Evolutionary conservation across 1,140 invertebrate species (phyloP), one percentile per base, ranked within the genome.

Genomic region (Sitobion miscanthi): DNA sequence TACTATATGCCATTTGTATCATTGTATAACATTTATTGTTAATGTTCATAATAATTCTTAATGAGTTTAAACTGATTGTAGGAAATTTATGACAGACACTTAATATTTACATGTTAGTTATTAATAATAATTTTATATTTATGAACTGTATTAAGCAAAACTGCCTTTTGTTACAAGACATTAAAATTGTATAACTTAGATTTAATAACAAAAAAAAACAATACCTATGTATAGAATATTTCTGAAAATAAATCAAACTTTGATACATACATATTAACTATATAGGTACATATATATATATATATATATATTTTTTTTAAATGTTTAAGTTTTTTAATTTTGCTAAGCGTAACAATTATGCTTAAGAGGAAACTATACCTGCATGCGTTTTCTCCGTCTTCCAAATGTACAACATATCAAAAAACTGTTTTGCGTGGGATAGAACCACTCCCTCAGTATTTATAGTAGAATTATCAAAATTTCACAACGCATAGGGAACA

Each of bases 181-280:
- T 57, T 54, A 11, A 52, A 38, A 8, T 89, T 89, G 38, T 89
- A 35, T 57, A 89, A 89, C 54, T 7, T 54, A 89, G 8, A 52
- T 35, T 21, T 17, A 35, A 35, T 23, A 86, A 25, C 30, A 14
- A 30, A 86, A 45, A 1, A 35, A n/a, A 88, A 49, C 1, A 54
- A 20, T 23, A 38, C 17, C 1, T 5, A 47, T 35, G 7, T 35
- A 52, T 52, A 52, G 8, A 35, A 35, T 88, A 35, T 88, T 88
- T 88, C 45, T 49, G 20, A 88, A 88, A 54, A 87, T 89, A 88
- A 89, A 89, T 54, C 38, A 23, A 89, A 89, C 49, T 47, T 9
- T 21, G 17, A 47, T 25, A 86, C 7, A 17, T 25, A 86, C 7
- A 14, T 49, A 86, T 47, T 86, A 87, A 5, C 17, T 35, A 25